phyloP scores from a whole-genome alignment of 2,888 invertebrate species.

The Eupithecia vulgata region DNA sequence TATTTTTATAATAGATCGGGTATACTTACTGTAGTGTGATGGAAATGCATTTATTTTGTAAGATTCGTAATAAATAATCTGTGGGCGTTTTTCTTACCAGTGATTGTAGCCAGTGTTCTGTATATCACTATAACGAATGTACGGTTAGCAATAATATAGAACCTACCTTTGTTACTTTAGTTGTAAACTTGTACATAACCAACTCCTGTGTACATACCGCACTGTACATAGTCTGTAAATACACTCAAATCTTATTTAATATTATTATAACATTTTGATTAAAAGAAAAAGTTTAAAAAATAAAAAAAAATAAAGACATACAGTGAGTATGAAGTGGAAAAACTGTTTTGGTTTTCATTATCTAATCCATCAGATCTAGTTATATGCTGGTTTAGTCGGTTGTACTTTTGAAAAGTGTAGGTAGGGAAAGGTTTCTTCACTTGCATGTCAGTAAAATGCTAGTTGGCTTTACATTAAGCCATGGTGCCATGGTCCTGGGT shows the following conservation, averaged over 20 bases:
- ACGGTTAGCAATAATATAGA: conserved; percentile 46
- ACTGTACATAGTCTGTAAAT: conserved; percentile 80
- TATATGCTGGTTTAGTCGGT: not conserved
- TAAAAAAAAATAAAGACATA: conserved; percentile 80
- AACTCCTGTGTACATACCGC: conserved; percentile 66
- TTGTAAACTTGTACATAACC: conserved; percentile 46
- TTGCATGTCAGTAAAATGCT: not conserved
- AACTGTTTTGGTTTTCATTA: conserved; percentile 73
- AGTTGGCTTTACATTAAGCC: too few species aligned
- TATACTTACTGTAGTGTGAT: conserved; percentile 41
- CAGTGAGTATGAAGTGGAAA: conserved; percentile 82
- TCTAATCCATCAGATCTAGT: not conserved
- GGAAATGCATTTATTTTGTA: conserved; percentile 45
- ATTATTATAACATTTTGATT: conserved; percentile 78
- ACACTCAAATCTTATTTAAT: conserved; percentile 75
- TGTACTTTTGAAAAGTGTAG: not conserved
- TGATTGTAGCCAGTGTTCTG: conserved; percentile 48
- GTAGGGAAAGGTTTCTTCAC: not conserved
- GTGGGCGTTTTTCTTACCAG: conserved; percentile 42
- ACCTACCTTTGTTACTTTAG: conserved; percentile 39
- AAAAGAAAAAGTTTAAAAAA: conserved; percentile 78
- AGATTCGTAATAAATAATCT: conserved; percentile 37
- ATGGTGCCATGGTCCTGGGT: too few species aligned
- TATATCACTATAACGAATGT: conserved; percentile 55
- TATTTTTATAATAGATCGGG: conserved; percentile 27